A percentile compares a stretch with the other conserved stretches of the same genome.
Conservation (phyloP, 1,140 invertebrate genomes). For the Oryctes rhinoceros region DNA sequence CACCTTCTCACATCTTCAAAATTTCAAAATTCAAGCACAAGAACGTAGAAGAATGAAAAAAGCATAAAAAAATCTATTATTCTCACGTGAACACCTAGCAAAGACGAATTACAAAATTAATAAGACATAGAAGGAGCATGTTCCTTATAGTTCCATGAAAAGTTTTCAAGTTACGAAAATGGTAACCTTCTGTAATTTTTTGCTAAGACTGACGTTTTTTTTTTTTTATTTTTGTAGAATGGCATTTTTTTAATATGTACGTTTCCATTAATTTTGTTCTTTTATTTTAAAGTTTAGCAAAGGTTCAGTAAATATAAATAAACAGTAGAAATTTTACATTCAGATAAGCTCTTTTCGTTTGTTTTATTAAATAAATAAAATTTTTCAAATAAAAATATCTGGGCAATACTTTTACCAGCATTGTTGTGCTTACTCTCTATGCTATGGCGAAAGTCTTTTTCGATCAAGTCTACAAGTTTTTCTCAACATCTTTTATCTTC, state of each 20-base stretch:
- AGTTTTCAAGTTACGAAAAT: conserved; percentile 4
- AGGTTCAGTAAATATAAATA: background rate
- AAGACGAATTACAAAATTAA: conserved; percentile 10
- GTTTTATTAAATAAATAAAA: background rate
- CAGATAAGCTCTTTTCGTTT: background rate
- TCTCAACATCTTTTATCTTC: background rate
- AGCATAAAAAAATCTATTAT: background rate
- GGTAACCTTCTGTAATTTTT: background rate
- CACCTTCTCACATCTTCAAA: too few relatives aligned
- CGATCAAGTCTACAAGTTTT: background rate
- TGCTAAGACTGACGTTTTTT: background rate
- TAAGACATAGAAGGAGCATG: background rate
- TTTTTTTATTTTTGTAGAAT: background rate
- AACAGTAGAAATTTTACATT: background rate
- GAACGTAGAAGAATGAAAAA: background rate
- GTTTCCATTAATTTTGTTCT: background rate
- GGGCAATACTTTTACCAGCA: background rate
- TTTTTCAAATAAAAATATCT: background rate
- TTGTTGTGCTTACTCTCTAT: background rate
- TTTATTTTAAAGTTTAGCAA: background rate
- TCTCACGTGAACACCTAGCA: conserved; percentile 4
- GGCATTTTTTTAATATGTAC: background rate
- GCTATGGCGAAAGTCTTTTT: background rate
- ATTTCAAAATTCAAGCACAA: background rate
- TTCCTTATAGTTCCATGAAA: background rate